Percentiles rank a stretch among this genome's conserved stretches.
Conservation (phyloP, 37 sponge, comb jelly and placozoan genomes). For the Hormiphora californensis region DNA sequence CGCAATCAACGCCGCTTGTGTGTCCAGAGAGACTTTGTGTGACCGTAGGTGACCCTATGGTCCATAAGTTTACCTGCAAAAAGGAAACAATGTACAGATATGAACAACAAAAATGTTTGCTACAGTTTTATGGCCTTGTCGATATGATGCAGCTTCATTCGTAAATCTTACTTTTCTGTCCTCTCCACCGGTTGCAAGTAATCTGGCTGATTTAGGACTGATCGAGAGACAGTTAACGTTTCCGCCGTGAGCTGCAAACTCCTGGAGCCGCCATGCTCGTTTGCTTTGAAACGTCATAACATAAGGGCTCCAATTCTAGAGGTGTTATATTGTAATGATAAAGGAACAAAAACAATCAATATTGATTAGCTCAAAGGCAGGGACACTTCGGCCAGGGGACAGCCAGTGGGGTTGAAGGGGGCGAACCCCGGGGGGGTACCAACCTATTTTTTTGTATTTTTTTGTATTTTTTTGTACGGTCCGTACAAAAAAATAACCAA, state of each 20-base stretch:
- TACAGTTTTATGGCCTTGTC: too few relatives aligned
- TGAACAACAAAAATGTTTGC: neutral
- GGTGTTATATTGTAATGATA: neutral
- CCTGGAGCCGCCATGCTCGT: constrained; percentile 56
- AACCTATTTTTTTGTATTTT: neutral
- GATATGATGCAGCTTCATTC: too few relatives aligned
- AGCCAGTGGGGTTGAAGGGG: neutral
- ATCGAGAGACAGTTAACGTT: constrained; percentile 81
- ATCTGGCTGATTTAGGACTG: constrained; percentile 72
- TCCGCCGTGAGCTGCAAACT: constrained; percentile 87
- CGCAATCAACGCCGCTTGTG: constrained; percentile 86
- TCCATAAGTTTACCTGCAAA: constrained; percentile 48
- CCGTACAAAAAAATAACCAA: neutral
- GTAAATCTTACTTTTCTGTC: constrained; percentile 85
- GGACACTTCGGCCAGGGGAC: too few relatives aligned
- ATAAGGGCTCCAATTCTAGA: neutral
- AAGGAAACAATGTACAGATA: neutral
- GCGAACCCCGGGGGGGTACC: neutral
- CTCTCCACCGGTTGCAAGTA: constrained; percentile 94
- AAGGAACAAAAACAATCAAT: neutral
- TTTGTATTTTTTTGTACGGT: too few relatives aligned
- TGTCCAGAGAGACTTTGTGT: constrained; percentile 77
- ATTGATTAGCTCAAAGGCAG: too few relatives aligned
- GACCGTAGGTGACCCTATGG: constrained; percentile 38
- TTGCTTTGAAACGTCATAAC: constrained; percentile 48